A percentile compares a stretch with the other conserved stretches of the same genome.
These are phyloP conservation scores for Paraplagusia blochii DNA, from an alignment of 2,113 vertebrate genomes.

Conservation along the genomic window DNA sequence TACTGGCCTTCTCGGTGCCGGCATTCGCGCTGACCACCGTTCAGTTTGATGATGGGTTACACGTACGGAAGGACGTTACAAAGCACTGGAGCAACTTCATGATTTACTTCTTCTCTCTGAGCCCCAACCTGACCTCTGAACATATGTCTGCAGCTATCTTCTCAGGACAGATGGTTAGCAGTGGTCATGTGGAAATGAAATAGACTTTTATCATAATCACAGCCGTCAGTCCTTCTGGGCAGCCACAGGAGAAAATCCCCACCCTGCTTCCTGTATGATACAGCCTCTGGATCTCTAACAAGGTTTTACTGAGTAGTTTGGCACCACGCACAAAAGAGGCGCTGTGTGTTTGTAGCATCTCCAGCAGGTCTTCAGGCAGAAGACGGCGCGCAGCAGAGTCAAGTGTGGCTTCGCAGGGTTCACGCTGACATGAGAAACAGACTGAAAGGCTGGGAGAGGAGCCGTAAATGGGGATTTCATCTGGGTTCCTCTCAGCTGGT, in stretches of 20 bases:
- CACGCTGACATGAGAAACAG: slow-evolving; percentile 36
- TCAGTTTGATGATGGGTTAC: no score
- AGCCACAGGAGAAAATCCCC: slow-evolving; percentile 51
- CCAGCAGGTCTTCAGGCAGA: slow-evolving; percentile 28
- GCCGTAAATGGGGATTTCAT: slow-evolving; percentile 54
- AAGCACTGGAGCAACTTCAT: neutral
- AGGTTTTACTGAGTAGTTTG: slow-evolving; percentile 31
- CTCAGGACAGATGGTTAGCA: slow-evolving; percentile 39
- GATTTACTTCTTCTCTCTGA: slow-evolving; percentile 20
- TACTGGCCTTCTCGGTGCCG: no score
- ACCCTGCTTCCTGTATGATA: slow-evolving; percentile 42
- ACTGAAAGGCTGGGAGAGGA: slow-evolving; percentile 33
- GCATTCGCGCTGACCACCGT: no score
- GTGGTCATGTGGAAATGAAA: slow-evolving; percentile 33
- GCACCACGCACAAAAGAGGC: slow-evolving; percentile 25
- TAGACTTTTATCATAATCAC: slow-evolving; percentile 47
- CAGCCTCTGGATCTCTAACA: slow-evolving; percentile 30
- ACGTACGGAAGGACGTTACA: no score
- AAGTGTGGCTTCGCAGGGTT: slow-evolving; percentile 34
- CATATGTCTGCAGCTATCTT: no score
- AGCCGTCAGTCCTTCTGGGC: slow-evolving; percentile 45
- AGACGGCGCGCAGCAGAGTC: slow-evolving; percentile 7
- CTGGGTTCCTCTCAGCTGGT: slow-evolving; percentile 60
- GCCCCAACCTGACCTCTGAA: slow-evolving; percentile 13
- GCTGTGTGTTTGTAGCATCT: slow-evolving; percentile 36